Evolutionary conservation across 2,888 invertebrate species (phyloP).

Genomic region (Aphrophora alni): DNA sequence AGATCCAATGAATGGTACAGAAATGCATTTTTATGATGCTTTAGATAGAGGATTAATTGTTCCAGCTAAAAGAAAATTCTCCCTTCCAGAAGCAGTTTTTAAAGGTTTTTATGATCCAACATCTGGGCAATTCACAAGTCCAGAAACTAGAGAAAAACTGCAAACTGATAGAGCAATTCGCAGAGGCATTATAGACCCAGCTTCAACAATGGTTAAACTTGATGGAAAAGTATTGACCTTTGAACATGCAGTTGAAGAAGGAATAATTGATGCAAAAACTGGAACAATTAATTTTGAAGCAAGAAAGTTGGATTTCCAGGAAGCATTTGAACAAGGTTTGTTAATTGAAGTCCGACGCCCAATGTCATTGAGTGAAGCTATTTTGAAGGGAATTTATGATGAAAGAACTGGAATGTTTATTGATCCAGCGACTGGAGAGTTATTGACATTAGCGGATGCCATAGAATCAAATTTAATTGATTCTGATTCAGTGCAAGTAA

Average conservation of each 20-base stretch:
- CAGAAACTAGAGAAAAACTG: conserved; percentile 78
- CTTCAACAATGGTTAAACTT: conserved; percentile 84
- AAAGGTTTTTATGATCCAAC: conserved; percentile 89
- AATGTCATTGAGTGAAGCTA: conserved; percentile 79
- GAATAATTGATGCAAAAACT: conserved; percentile 75
- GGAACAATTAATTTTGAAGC: conserved; percentile 71
- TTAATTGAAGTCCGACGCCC: conserved; percentile 83
- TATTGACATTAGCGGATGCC: conserved; percentile 81
- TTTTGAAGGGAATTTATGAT: conserved; percentile 81
- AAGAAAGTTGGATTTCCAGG: conserved; percentile 73
- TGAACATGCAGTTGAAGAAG: conserved; percentile 78
- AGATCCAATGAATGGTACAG: conserved; percentile 75
- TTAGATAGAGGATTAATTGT: conserved; percentile 81
- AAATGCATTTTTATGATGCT: conserved; percentile 82
- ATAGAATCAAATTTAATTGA: conserved; percentile 82
- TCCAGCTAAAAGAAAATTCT: conserved; percentile 81
- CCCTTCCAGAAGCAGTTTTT: conserved; percentile 87
- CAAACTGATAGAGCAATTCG: conserved; percentile 84
- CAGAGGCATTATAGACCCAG: conserved; percentile 82
- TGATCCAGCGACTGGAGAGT: conserved; percentile 79
- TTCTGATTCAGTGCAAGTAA: conserved; percentile 81
- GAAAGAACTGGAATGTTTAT: conserved; percentile 80
- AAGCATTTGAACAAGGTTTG: conserved; percentile 84
- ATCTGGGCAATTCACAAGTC: conserved; percentile 81
- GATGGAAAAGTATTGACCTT: conserved; percentile 83